Percentiles rank a stretch among this genome's conserved stretches.
These are phyloP conservation scores for Phalacrocorax carbo DNA, from an alignment of 2,113 vertebrate genomes.

Conservation along the genomic window DNA sequence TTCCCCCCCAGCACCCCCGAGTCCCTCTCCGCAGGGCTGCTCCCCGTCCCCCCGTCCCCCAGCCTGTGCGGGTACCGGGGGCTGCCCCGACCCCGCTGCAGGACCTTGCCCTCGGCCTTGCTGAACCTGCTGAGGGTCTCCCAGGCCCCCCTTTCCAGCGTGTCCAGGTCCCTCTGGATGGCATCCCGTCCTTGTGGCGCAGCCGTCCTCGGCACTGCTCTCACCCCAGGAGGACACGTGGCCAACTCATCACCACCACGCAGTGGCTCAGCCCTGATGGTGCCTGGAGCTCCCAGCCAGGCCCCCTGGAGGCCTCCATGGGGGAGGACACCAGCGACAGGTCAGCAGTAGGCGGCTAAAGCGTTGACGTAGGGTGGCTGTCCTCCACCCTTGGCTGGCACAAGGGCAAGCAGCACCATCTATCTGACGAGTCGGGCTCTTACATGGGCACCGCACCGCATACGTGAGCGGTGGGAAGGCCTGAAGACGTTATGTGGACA, in stretches of 20 bases:
- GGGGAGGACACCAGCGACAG: not conserved
- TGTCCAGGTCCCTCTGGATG: too few relatives aligned
- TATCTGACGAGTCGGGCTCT: not conserved
- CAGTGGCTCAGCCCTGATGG: not conserved
- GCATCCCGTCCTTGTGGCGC: too few relatives aligned
- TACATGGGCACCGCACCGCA: not conserved
- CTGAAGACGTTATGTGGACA: not conserved
- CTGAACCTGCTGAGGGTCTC: too few relatives aligned
- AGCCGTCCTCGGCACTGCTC: too few relatives aligned
- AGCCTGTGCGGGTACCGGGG: too few relatives aligned
- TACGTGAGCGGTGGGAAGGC: not conserved
- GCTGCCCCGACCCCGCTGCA: too few relatives aligned
- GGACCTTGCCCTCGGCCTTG: too few relatives aligned
- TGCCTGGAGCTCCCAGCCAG: not conserved
- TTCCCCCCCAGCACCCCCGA: too few relatives aligned
- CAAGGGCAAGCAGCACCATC: not conserved
- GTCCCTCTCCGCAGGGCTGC: too few relatives aligned
- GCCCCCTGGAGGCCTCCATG: accelerated
- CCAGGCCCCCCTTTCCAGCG: too few relatives aligned
- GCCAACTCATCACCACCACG: not conserved
- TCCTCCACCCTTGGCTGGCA: not conserved
- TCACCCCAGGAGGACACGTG: not conserved
- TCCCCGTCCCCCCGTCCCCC: too few relatives aligned
- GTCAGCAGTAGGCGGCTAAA: too few relatives aligned
- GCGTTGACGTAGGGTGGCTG: not conserved